These are phyloP conservation scores for Microctenopoma stevenorrisi DNA, from an alignment of 2,797 vertebrate species.

Conservation along the genomic window DNA sequence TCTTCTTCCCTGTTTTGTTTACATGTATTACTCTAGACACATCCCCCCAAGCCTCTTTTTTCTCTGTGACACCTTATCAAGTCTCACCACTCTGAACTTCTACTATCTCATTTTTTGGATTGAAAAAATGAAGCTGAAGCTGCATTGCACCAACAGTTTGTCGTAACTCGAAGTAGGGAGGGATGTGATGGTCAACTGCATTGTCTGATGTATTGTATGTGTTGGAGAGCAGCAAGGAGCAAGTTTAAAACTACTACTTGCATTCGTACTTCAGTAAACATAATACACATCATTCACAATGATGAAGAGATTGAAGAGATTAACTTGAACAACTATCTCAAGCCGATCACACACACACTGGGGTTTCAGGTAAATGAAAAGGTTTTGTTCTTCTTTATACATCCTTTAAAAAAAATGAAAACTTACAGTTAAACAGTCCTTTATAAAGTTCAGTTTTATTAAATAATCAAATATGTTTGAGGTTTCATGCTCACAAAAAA, in stretches of 20 bases:
- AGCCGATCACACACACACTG: not conserved
- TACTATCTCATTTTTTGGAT: constrained; percentile 22
- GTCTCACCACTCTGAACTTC: constrained; percentile 16
- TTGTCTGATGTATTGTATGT: not conserved
- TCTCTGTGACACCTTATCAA: not conserved
- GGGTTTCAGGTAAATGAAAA: not conserved
- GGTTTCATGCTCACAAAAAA: not conserved
- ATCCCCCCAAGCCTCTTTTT: not conserved
- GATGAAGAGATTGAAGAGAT: not conserved
- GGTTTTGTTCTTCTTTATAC: not conserved
- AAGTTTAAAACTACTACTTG: too few relatives aligned
- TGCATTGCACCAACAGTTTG: constrained; percentile 73
- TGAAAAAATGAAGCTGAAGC: constrained; percentile 44
- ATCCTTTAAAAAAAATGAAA: not conserved
- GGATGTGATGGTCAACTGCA: not conserved
- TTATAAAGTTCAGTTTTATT: too few relatives aligned
- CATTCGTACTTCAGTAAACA: not conserved
- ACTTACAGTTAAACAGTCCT: too few relatives aligned
- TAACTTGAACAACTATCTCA: not conserved
- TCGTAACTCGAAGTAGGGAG: constrained; percentile 54
- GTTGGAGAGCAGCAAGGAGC: not conserved
- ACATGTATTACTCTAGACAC: not conserved
- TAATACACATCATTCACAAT: not conserved
- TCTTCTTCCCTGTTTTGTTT: not conserved
- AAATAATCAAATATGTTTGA: not conserved